phyloP scores from a whole-genome alignment of 2,797 vertebrate species.

The Acrocephalus scirpaceus region DNA sequence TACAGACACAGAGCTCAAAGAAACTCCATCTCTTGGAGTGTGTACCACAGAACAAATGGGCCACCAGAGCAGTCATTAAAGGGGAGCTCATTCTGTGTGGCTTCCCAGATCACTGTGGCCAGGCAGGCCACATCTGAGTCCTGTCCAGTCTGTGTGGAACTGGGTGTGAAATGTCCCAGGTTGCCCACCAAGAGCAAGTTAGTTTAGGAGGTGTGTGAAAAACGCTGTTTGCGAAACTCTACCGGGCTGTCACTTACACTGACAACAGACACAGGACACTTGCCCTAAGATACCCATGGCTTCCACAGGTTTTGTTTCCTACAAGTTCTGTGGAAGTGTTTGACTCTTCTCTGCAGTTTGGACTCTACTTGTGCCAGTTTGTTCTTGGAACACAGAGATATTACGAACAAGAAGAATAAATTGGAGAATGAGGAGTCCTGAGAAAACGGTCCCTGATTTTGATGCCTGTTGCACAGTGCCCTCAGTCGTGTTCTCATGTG shows the following conservation, averaged over 20 bases:
- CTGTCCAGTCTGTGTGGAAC: neutral
- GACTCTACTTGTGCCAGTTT: neutral
- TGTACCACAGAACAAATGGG: neutral
- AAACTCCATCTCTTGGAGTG: neutral
- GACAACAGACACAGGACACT: neutral
- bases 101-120: neutral
- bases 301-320: neutral
- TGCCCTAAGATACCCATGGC: neutral
- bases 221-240: neutral
- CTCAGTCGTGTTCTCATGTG: rapidly evolving
- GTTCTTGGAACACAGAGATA: neutral
- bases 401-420: neutral
- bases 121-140: neutral
- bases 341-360: neutral
- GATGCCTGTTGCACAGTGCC: neutral
- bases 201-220: neutral
- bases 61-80: neutral
- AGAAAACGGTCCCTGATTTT: neutral
- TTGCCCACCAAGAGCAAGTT: neutral
- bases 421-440: neutral
- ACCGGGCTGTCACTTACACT: neutral
- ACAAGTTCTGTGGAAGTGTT: neutral
- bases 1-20: neutral
- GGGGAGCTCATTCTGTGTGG: neutral
- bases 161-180: neutral